These are phyloP conservation scores for Parasteatoda tepidariorum DNA, from an alignment of 1,140 invertebrate species.

Conservation along the genomic window DNA sequence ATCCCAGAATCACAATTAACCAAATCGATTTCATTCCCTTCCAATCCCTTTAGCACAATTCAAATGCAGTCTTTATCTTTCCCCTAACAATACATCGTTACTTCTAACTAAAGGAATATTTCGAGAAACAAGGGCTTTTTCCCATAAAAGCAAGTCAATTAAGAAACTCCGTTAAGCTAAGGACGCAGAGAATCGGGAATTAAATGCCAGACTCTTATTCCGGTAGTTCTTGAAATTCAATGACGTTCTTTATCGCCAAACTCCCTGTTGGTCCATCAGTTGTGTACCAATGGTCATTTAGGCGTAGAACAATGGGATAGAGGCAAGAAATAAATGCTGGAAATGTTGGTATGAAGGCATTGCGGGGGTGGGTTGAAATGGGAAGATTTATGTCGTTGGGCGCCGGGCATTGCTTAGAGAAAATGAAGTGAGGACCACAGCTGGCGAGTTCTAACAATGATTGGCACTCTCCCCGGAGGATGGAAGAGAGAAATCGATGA, in stretches of 20 bases:
- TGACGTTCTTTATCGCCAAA: constrained; percentile 50
- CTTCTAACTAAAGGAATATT: background rate
- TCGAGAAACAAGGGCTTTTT: background rate
- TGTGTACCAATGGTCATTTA: constrained; percentile 50
- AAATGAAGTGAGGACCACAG: constrained; percentile 57
- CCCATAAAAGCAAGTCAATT: background rate
- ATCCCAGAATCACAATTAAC: background rate
- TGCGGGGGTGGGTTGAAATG: background rate
- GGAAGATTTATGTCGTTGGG: constrained; percentile 53
- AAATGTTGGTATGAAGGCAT: background rate
- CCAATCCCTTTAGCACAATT: background rate
- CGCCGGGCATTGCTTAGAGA: constrained; percentile 9
- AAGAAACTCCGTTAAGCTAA: constrained; percentile 27
- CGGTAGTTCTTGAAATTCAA: constrained; percentile 22
- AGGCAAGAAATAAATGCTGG: constrained; percentile 13
- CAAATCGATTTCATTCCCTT: background rate
- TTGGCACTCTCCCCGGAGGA: constrained; percentile 48
- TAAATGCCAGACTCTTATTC: constrained; percentile 37
- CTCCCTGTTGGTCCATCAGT: constrained; percentile 38
- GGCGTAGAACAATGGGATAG: background rate
- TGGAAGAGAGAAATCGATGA: constrained; percentile 21
- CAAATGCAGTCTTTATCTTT: background rate
- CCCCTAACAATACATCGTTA: background rate
- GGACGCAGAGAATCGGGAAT: background rate
- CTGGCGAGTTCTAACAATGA: constrained; percentile 55